Percentiles rank a stretch among this genome's conserved stretches.
Evolutionary conservation across 2,888 invertebrate species (phyloP).

Genomic region (Camponotus fellah): DNA sequence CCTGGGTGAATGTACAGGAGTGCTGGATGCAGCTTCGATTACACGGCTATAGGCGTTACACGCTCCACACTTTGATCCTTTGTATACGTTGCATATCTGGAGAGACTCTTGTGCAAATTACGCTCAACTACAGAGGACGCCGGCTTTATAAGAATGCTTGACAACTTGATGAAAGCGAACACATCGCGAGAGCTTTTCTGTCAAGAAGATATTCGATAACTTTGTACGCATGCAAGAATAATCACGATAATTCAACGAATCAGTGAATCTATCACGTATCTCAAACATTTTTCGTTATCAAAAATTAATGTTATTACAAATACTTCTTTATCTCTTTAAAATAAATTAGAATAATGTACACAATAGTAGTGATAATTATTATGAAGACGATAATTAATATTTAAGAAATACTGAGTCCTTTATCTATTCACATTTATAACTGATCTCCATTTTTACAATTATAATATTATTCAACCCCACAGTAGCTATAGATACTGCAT

Average conservation of each 20-base stretch:
- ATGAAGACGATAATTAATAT: not conserved
- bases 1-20: conserved; percentile 24
- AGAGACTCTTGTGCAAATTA: conserved; percentile 49
- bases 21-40: conserved; percentile 59
- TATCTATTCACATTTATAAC: not conserved
- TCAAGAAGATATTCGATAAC: conserved; percentile 12
- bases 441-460: too few relatives aligned
- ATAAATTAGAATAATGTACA: not conserved
- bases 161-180: conserved; percentile 34
- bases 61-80: conserved; percentile 55
- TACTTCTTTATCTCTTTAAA: not conserved
- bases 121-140: conserved; percentile 16
- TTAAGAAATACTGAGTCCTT: not conserved
- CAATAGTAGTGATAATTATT: not conserved
- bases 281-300: not conserved
- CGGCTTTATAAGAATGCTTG: conserved; percentile 39
- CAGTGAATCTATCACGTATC: not conserved
- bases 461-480: too few relatives aligned
- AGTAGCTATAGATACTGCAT: too few relatives aligned
- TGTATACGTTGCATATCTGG: conserved; percentile 48
- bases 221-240: not conserved
- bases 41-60: conserved; percentile 57
- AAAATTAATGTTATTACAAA: not conserved
- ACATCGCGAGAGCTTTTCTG: conserved; percentile 26
- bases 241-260: conserved; percentile 5